A percentile compares a stretch with the other conserved stretches of the same genome.
Conservation (phyloP, 1,140 invertebrate species). For the Leguminivora glycinivorella region DNA sequence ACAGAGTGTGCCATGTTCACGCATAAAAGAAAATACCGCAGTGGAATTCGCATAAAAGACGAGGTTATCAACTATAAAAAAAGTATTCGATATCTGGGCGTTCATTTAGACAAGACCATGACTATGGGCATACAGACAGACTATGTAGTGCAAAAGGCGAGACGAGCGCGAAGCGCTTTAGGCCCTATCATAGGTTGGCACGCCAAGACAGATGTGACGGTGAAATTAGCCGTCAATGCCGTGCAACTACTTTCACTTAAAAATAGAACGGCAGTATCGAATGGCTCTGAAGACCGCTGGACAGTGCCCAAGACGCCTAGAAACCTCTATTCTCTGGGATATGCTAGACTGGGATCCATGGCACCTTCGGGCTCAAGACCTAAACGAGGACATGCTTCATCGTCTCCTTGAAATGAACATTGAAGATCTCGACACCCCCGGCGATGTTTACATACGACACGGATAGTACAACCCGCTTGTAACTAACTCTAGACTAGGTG, state of each 20-base stretch:
- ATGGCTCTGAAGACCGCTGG: slow-evolving; percentile 29
- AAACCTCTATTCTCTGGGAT: slow-evolving; percentile 23
- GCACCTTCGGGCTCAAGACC: no score
- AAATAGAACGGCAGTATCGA: slow-evolving; percentile 25
- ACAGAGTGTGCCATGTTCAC: slow-evolving; percentile 30
- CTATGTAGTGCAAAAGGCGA: slow-evolving; percentile 14
- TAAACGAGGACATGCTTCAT: no score
- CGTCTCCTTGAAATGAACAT: no score
- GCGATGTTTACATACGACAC: no score
- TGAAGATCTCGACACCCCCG: no score
- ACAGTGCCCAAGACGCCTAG: slow-evolving; percentile 29
- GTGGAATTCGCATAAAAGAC: slow-evolving; percentile 23
- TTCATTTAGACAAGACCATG: slow-evolving; percentile 30
- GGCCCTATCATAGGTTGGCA: neutral
- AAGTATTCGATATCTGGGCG: slow-evolving; percentile 25
- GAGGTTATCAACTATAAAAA: slow-evolving; percentile 28
- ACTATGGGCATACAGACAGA: slow-evolving; percentile 30
- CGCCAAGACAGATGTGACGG: neutral
- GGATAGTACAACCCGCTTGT: no score
- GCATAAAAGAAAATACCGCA: slow-evolving; percentile 26
- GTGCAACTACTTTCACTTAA: slow-evolving; percentile 29
- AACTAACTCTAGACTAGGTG: no score
- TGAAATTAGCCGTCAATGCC: neutral
- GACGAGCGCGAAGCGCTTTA: neutral
- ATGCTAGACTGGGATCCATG: slow-evolving; percentile 29